Conservation (phyloP, 2,113 vertebrate species). For the Cervus canadensis region DNA sequence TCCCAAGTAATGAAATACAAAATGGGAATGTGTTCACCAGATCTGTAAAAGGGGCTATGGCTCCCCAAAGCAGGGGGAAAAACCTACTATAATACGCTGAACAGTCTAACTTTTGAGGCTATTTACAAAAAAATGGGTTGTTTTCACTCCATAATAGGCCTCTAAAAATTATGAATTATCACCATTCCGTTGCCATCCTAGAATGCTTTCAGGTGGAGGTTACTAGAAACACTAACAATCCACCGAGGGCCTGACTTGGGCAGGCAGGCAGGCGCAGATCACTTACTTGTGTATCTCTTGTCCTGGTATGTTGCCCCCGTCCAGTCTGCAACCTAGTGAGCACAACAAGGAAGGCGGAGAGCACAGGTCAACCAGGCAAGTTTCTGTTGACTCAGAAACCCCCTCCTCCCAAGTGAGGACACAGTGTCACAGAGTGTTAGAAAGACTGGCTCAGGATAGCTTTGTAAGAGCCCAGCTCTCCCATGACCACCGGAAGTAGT, state of each 20-base stretch:
- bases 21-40: not conserved
- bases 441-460: not conserved
- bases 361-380: not conserved
- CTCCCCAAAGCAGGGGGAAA: not conserved
- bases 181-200: not conserved
- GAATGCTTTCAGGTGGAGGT: not conserved
- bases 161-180: not conserved
- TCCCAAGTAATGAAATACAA: not conserved
- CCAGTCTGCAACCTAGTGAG: conserved; percentile 95
- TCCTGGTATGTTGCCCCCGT: conserved; percentile 98
- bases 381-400: not conserved
- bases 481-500: not conserved
- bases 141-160: not conserved
- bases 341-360: not conserved
- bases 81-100: not conserved
- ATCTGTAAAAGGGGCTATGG: not conserved
- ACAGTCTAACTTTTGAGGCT: not conserved
- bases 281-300: conserved; percentile 98
- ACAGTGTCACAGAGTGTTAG: not conserved
- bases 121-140: not conserved
- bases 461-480: not conserved
- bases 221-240: not conserved
- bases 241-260: not conserved
- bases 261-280: not conserved
- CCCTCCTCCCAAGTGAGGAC: not conserved